Percentiles rank a stretch among this genome's conserved stretches.
Evolutionary conservation across 1,140 invertebrate species (phyloP).

Genomic region (Hormaphis cornu): DNA sequence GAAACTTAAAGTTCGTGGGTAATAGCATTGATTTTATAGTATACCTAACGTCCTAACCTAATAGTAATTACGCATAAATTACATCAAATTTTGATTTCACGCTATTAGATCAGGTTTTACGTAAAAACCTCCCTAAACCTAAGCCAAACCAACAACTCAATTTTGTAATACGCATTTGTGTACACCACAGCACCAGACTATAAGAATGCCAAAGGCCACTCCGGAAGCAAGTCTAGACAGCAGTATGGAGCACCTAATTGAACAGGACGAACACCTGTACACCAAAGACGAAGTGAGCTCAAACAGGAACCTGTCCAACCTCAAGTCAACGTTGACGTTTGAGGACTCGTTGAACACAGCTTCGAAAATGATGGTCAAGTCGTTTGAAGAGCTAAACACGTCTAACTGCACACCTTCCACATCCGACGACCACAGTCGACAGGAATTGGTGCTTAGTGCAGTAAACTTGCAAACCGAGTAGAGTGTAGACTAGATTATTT

Average conservation of each 20-base stretch:
- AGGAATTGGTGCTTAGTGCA: slow-evolving; percentile 23
- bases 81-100: not conserved
- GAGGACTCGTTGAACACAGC: slow-evolving; percentile 35
- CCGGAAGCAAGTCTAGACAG: slow-evolving; percentile 29
- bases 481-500: no score
- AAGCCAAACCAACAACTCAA: no score
- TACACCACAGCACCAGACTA: not conserved
- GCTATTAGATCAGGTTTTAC: no score
- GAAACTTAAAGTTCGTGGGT: no score
- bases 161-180: not conserved
- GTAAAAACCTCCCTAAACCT: no score
- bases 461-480: slow-evolving; percentile 5
- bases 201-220: not conserved
- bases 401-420: not conserved
- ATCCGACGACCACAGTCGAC: not conserved
- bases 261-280: slow-evolving; percentile 34
- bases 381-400: slow-evolving; percentile 25
- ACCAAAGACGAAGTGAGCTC: slow-evolving; percentile 35
- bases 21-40: no score
- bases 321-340: slow-evolving; percentile 39
- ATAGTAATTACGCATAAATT: not conserved
- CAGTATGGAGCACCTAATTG: slow-evolving; percentile 33
- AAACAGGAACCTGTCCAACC: slow-evolving; percentile 32
- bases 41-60: no score
- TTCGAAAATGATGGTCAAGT: slow-evolving; percentile 25